Conservation (phyloP, 2,113 vertebrate species). For the Vulpes vulpes region DNA sequence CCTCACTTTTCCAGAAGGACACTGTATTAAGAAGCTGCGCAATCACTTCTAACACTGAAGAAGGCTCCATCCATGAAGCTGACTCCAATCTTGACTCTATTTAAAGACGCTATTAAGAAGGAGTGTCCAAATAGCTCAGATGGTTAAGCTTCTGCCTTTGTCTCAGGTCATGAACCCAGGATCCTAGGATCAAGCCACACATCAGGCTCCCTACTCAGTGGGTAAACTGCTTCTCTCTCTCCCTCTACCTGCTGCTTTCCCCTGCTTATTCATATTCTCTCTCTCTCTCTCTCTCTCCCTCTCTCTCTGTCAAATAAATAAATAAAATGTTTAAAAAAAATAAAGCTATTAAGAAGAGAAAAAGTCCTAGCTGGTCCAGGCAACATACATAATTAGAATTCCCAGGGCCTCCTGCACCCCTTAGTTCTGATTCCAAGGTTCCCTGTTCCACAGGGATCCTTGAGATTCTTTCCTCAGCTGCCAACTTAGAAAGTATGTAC, state of each 20-base stretch:
- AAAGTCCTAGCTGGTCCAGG: not conserved
- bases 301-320: too few species aligned
- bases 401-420: not conserved
- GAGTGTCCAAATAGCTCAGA: too few species aligned
- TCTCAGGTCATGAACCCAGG: too few species aligned
- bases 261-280: too few species aligned
- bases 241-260: too few species aligned
- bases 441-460: not conserved
- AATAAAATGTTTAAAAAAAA: too few species aligned
- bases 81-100: not conserved
- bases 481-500: not conserved
- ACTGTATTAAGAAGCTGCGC: not conserved
- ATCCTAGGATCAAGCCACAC: too few species aligned
- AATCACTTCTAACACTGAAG: constrained; percentile 48
- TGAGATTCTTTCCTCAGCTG: not conserved
- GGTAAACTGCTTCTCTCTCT: too few species aligned
- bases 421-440: not conserved
- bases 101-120: not conserved
- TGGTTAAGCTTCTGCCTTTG: too few species aligned
- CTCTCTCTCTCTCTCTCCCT: too few species aligned
- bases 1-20: not conserved
- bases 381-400: not conserved
- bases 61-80: not conserved
- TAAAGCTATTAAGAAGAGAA: not conserved
- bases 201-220: too few species aligned